These are phyloP conservation scores for Carassius carassius DNA, from an alignment of 2,113 vertebrate genomes.

Conservation along the genomic window DNA sequence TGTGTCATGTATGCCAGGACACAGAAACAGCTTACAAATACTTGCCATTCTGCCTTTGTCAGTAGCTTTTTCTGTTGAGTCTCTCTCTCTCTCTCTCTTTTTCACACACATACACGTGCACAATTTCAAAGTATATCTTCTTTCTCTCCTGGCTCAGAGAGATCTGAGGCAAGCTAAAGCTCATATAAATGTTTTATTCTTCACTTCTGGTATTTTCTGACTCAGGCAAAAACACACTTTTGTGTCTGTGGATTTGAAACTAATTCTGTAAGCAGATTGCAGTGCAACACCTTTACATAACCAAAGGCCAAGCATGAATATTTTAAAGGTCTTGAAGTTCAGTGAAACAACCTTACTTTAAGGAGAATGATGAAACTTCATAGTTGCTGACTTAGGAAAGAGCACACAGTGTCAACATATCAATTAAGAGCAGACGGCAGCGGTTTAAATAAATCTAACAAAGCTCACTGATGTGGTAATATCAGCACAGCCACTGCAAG, in stretches of 20 bases:
- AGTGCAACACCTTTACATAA: constrained; percentile 69
- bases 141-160: constrained; percentile 42
- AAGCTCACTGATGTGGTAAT: background rate
- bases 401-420: constrained; percentile 2
- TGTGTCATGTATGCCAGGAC: background rate
- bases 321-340: constrained; percentile 65
- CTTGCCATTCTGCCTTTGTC: constrained; percentile 20
- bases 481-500: background rate
- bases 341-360: constrained; percentile 2
- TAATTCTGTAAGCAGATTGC: constrained; percentile 68
- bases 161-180: constrained; percentile 61
- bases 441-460: background rate
- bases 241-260: constrained; percentile 63
- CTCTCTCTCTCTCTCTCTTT: background rate
- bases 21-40: constrained; percentile 21
- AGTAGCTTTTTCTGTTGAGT: constrained; percentile 45
- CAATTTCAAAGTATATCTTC: constrained; percentile 46
- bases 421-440: background rate
- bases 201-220: constrained; percentile 58
- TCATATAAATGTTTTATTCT: constrained; percentile 70
- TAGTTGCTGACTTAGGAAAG: background rate
- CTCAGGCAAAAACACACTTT: constrained; percentile 61
- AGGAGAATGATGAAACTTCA: constrained; percentile 34
- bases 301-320: constrained; percentile 61
- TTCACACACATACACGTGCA: background rate